Base-by-base conservation (phyloP, 2,113 vertebrate species). In the Ochotona curzoniae region DNA sequence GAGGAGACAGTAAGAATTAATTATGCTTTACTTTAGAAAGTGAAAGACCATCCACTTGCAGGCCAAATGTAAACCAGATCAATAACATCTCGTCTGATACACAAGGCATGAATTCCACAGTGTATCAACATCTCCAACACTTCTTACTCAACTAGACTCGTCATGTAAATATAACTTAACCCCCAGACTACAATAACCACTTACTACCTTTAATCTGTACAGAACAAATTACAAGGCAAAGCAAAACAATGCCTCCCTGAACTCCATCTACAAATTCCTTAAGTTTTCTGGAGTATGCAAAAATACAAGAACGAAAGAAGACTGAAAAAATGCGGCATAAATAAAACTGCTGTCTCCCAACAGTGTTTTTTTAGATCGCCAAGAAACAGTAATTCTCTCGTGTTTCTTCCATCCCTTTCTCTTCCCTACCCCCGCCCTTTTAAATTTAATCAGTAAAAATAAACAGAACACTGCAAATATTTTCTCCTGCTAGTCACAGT, bases 301-400 rank as follows among this genome's bases (percentile, higher is more conserved):
- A 86, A 44, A 47, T n/a, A 54, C 32, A 84, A 66, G 4, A 18
- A 57, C 15, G 14, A 57, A 44, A 54, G 51, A 90, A 38, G 17
- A 90, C 54, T 11, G 51, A 83, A 93, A 92, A 57, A 7, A 44
- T 73, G 74, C 8, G 57, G 47, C 84, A 79, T 64, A 64, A 87
- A 93, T 71, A 93, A 79, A 91, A 87, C 60, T 28, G 76, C 70
- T 71, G 38, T 86, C 32, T 78, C 15, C 7, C 85, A 88, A 88
- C 38, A 70, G 14, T 71, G 63, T 3, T 38, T 57, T 82, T 83
- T 86, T 87, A 57, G 6, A 70, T 60, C 82, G 54, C n/a, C 75
- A 30, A 81, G 2, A 82, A 35, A 54, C 71, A 18, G 4, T 69
- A 10, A 17, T 18, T 57, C 54, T 18, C 18, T 57, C 54, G 14